phyloP scores from a whole-genome alignment of 2,113 vertebrate species.

The Nibea coibor region DNA sequence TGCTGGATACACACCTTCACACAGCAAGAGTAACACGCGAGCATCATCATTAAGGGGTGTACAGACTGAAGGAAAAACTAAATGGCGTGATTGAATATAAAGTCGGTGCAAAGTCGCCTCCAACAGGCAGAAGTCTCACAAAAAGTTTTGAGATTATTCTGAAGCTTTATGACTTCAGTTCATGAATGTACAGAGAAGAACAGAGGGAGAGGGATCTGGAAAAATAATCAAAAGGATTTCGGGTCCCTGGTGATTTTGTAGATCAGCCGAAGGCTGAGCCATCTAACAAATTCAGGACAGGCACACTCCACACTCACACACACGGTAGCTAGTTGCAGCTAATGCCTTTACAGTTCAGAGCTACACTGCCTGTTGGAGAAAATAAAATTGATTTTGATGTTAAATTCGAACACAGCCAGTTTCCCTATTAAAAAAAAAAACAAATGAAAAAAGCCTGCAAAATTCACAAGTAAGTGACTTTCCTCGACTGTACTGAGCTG shows the following conservation, averaged over 20 bases:
- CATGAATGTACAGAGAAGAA: neutral
- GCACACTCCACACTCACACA: neutral
- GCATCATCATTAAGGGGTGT: neutral
- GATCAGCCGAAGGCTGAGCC: neutral
- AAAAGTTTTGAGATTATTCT: neutral
- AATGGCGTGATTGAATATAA: neutral
- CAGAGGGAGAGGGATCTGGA: neutral
- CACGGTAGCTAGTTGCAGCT: neutral
- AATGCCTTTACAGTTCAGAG: neutral
- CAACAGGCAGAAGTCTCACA: neutral
- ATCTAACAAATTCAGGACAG: neutral
- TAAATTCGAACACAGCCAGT: neutral
- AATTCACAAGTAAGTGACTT: neutral
- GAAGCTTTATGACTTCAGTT: neutral
- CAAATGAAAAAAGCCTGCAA: neutral
- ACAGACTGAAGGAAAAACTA: conserved; percentile 1
- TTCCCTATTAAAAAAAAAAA: neutral
- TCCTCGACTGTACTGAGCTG: neutral
- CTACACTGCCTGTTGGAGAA: neutral
- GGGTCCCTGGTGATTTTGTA: no score
- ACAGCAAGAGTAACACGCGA: neutral
- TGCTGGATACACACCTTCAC: neutral
- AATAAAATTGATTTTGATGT: neutral
- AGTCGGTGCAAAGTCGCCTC: neutral
- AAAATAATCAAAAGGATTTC: neutral